Base-by-base conservation (phyloP, 2,888 invertebrate genomes). In the Siphlonurus alternatus region DNA sequence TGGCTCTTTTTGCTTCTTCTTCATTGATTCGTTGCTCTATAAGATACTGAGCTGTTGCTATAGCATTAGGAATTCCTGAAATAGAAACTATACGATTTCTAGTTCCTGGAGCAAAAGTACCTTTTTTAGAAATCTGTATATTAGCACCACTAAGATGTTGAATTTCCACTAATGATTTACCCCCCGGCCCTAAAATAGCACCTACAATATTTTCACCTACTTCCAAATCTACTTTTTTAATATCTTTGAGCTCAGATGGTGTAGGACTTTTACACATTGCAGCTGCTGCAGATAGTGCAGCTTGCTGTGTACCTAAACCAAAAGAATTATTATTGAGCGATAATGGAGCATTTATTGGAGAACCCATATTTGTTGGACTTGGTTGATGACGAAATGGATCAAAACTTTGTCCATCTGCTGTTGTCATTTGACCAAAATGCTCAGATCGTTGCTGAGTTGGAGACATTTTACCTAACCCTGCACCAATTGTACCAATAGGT, bases 61-160 rank as follows among this genome's bases (percentile, higher is more conserved):
- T 93, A 79, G 92, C 88, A 78, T 85, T 86, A 74, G 87, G 84
- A 74, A 86, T 85, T 78, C 96, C 96, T 73, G 89, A 88, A 79
- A 96, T 94, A 78, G 95, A 93, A 71, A 96, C 96, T 79, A 95
- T 92, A 75, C 96, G 89, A 83, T 96, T 95, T 77, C 94, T 88
- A 71, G 95, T 96, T 78, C 95, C 95, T 70, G 96, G 95, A 73
- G 93, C 92, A 82, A 93, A 96, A 74, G 91, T 92, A 77, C 95
- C 95, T 81, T 96, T 96, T 84, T 96, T 96, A 71, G 94, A 94
- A 80, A 97, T 96, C 82, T 96, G 95, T 79, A 97, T 94, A 81
- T 90, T 94, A 78, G 96, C 94, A 77, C 95, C 94, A 75, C 93
- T 94, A 80, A 89, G 84, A 81, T 94, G 93, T 81, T 96, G 96